Evolutionary conservation across 2,113 vertebrate genomes (phyloP).

Genomic region (Mobula hypostoma): DNA sequence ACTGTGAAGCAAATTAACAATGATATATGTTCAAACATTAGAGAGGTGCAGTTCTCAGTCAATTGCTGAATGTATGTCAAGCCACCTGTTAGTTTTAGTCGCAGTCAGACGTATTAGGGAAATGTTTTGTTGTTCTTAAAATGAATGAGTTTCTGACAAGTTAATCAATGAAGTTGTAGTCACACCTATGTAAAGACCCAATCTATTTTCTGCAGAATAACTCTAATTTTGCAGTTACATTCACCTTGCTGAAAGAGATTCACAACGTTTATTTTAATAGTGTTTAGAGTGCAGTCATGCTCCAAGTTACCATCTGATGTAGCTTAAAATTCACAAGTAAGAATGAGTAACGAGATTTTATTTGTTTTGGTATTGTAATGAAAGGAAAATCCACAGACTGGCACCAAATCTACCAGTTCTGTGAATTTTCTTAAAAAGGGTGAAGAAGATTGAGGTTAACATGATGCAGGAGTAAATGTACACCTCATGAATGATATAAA

Average conservation of each 20-base stretch:
- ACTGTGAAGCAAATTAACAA: slow-evolving; percentile 12
- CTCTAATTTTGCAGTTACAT: not conserved
- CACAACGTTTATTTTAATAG: too few species aligned
- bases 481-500: not conserved
- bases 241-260: not conserved
- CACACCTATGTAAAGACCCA: not conserved
- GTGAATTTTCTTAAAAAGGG: not conserved
- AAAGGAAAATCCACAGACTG: not conserved
- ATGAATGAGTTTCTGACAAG: not conserved
- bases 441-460: not conserved
- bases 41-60: not conserved
- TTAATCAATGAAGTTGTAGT: not conserved
- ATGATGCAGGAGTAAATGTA: not conserved
- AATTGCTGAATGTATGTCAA: not conserved
- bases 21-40: not conserved
- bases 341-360: not conserved
- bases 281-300: not conserved
- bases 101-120: not conserved
- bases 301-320: not conserved
- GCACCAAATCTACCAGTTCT: not conserved
- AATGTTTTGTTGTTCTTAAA: not conserved
- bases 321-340: not conserved
- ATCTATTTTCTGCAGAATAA: not conserved
- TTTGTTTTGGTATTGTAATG: not conserved
- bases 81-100: slow-evolving; percentile 25